These are phyloP conservation scores for Labia minor DNA, from an alignment of 2,888 invertebrate species.

Conservation along the genomic window DNA sequence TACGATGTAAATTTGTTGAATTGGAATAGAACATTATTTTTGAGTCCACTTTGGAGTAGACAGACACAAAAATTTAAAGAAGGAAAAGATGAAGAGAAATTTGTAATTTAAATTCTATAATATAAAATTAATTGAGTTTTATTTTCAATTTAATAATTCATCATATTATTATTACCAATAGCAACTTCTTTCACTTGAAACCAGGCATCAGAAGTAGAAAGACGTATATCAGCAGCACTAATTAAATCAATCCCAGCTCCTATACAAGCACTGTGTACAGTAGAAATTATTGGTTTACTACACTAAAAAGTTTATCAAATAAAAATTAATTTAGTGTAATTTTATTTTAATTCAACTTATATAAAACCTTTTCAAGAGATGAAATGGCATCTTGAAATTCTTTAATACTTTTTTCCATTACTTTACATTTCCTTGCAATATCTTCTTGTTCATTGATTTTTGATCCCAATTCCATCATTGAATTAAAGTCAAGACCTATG, in stretches of 20 bases:
- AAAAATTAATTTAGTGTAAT: background rate
- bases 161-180: conserved; percentile 33
- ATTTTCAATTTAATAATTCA: too few species aligned
- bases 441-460: conserved; percentile 56
- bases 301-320: conserved; percentile 43
- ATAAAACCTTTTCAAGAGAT: conserved; percentile 57
- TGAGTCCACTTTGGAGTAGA: too few species aligned
- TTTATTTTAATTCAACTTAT: background rate
- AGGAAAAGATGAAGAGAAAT: too few species aligned
- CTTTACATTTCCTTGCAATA: conserved; percentile 61
- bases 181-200: conserved; percentile 80
- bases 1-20: too few species aligned
- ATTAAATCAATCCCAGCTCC: conserved; percentile 87
- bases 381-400: conserved; percentile 67
- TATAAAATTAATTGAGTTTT: too few species aligned
- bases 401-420: conserved; percentile 50
- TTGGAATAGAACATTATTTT: too few species aligned
- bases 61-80: too few species aligned
- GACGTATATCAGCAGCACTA: conserved; percentile 82
- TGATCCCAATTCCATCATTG: conserved; percentile 46
- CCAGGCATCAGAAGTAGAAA: conserved; percentile 80
- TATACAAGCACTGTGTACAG: conserved; percentile 78
- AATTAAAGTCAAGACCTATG: conserved; percentile 61
- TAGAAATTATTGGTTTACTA: conserved; percentile 79
- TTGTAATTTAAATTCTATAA: too few species aligned